phyloP scores from a whole-genome alignment of 2,888 invertebrate species.

The Serripes groenlandicus region DNA sequence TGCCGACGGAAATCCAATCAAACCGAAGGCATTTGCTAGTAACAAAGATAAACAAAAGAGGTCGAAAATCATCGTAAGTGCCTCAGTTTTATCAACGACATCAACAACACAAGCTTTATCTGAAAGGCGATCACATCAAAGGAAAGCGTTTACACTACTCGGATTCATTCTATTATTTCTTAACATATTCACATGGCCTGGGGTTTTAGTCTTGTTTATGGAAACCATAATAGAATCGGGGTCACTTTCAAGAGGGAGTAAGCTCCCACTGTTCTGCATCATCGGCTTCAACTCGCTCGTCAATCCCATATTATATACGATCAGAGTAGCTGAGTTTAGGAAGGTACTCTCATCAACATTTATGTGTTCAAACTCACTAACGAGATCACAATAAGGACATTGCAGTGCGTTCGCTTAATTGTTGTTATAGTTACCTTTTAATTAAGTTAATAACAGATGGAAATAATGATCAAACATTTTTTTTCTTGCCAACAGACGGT shows the following conservation, averaged over 20 bases:
- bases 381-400: not conserved
- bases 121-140: not conserved
- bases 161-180: constrained; percentile 12
- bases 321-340: constrained; percentile 15
- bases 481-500: no score
- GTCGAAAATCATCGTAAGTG: not conserved
- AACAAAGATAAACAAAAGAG: not conserved
- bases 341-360: not conserved
- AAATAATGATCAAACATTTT: no score
- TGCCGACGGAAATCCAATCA: not conserved
- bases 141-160: constrained; percentile 19
- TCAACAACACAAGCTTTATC: not conserved
- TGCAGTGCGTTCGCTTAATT: no score
- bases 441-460: no score
- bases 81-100: no score
- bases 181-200: constrained; percentile 23
- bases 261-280: constrained; percentile 15
- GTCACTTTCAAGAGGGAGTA: not conserved
- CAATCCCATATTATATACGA: constrained; percentile 16
- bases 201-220: constrained; percentile 2
- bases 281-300: constrained; percentile 14
- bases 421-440: no score
- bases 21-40: not conserved
- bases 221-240: not conserved
- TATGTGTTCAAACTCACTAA: not conserved